Percentiles rank a stretch among this genome's conserved stretches.
Evolutionary conservation across 2,888 invertebrate genomes (phyloP).

Genomic region (Ophion slaviceki): DNA sequence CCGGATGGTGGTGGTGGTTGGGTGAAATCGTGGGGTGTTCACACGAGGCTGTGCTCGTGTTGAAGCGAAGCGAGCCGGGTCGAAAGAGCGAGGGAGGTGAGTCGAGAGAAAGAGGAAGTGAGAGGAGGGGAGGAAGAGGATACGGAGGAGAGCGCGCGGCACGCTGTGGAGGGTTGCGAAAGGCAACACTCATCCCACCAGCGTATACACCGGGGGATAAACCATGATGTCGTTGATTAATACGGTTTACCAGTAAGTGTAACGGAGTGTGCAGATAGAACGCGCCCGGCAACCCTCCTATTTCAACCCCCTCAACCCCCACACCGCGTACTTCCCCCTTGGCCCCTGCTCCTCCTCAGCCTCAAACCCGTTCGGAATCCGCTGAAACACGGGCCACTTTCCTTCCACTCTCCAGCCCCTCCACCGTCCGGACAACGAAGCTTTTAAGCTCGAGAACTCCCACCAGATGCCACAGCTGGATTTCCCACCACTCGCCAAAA

Average conservation of each 20-base stretch:
- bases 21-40: conserved; percentile 40
- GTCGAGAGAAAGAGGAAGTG: conserved; percentile 34
- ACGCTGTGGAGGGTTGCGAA: conserved; percentile 59
- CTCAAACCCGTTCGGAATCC: conserved; percentile 48
- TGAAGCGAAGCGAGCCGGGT: conserved; percentile 56
- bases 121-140: conserved; percentile 55
- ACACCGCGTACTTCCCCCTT: conserved; percentile 61
- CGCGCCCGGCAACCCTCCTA: conserved; percentile 68
- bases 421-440: conserved; percentile 38
- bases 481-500: conserved; percentile 31
- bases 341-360: conserved; percentile 40
- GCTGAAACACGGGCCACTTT: conserved; percentile 56
- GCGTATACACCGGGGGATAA: conserved; percentile 77
- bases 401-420: conserved; percentile 20
- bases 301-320: conserved; percentile 45
- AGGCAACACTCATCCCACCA: conserved; percentile 46
- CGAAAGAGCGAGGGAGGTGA: conserved; percentile 56
- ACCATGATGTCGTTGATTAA: conserved; percentile 84
- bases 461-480: conserved; percentile 43
- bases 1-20: conserved; percentile 18
- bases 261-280: conserved; percentile 83
- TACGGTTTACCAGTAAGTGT: conserved; percentile 84
- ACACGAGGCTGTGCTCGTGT: conserved; percentile 29
- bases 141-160: conserved; percentile 63
- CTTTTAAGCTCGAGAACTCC: conserved; percentile 46